A percentile compares a stretch with the other conserved stretches of the same genome.
phyloP scores from a whole-genome alignment of 2,113 vertebrate species.

The Phyllopteryx taeniolatus region DNA sequence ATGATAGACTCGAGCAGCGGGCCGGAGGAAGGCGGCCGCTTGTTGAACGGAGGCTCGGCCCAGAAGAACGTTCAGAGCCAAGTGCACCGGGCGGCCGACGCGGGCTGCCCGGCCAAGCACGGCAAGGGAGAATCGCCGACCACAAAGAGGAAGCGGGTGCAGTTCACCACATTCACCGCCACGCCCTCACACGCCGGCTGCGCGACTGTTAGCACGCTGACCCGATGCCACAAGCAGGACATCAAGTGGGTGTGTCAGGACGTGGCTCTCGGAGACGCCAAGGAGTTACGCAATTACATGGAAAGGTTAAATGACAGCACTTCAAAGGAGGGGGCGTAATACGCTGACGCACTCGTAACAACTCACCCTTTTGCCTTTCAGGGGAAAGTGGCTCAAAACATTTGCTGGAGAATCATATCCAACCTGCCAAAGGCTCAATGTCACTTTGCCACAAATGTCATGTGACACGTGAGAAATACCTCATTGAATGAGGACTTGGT shows the following conservation, averaged over 20 bases:
- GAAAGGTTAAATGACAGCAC: constrained; percentile 83
- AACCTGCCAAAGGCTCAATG: constrained; percentile 68
- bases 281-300: constrained; percentile 83
- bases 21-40: constrained; percentile 76
- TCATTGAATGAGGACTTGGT: constrained; percentile 24
- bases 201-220: constrained; percentile 79
- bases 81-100: constrained; percentile 67
- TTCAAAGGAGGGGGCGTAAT: constrained; percentile 73
- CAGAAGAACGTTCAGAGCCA: constrained; percentile 78
- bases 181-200: constrained; percentile 78
- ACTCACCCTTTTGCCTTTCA: constrained; percentile 83
- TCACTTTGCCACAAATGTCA: constrained; percentile 25
- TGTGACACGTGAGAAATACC: constrained; percentile 32
- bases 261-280: constrained; percentile 77
- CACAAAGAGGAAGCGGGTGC: constrained; percentile 88
- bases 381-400: constrained; percentile 34
- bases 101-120: constrained; percentile 65
- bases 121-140: constrained; percentile 80
- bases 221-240: constrained; percentile 77
- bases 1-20: constrained; percentile 79
- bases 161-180: constrained; percentile 90
- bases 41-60: constrained; percentile 77
- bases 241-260: constrained; percentile 91
- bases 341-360: constrained; percentile 44
- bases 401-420: constrained; percentile 35